Percentiles rank a stretch among this genome's conserved stretches.
These are phyloP conservation scores for Siniperca undulata DNA, from an alignment of 2,797 vertebrate genomes.

Conservation along the genomic window DNA sequence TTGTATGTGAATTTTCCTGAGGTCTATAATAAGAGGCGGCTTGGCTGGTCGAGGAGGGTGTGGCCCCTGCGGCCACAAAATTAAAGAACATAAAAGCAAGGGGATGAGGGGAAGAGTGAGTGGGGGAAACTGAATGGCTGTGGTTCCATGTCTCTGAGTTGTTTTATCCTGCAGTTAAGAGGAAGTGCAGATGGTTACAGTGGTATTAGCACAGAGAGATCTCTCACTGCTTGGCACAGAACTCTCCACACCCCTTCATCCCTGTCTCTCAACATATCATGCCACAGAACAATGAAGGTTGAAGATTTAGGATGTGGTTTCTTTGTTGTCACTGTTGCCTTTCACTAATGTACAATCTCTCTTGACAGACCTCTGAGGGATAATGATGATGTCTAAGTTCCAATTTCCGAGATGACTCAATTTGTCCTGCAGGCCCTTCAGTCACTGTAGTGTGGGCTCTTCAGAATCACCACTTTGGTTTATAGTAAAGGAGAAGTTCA, in stretches of 20 bases:
- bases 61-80: constrained; percentile 81
- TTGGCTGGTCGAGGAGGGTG: constrained; percentile 79
- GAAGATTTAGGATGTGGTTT: constrained; percentile 49
- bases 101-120: constrained; percentile 74
- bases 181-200: constrained; percentile 65
- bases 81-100: constrained; percentile 83
- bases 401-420: constrained; percentile 52
- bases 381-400: constrained; percentile 29
- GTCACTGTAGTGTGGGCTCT: constrained; percentile 22
- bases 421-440: constrained; percentile 46
- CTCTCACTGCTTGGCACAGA: constrained; percentile 28
- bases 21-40: constrained; percentile 84
- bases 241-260: constrained; percentile 27
- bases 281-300: constrained; percentile 43
- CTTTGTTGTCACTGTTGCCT: constrained; percentile 42
- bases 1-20: constrained; percentile 80
- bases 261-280: constrained; percentile 25
- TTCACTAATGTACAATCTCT: constrained; percentile 33
- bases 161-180: constrained; percentile 65
- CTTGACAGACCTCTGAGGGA: constrained; percentile 39
- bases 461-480: constrained; percentile 7
- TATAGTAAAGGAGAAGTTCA: not conserved
- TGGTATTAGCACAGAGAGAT: constrained; percentile 47
- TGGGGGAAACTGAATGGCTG: constrained; percentile 67
- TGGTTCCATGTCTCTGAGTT: constrained; percentile 61